These are phyloP conservation scores for Malacosoma neustria DNA, from an alignment of 2,888 invertebrate species.

Conservation along the genomic window DNA sequence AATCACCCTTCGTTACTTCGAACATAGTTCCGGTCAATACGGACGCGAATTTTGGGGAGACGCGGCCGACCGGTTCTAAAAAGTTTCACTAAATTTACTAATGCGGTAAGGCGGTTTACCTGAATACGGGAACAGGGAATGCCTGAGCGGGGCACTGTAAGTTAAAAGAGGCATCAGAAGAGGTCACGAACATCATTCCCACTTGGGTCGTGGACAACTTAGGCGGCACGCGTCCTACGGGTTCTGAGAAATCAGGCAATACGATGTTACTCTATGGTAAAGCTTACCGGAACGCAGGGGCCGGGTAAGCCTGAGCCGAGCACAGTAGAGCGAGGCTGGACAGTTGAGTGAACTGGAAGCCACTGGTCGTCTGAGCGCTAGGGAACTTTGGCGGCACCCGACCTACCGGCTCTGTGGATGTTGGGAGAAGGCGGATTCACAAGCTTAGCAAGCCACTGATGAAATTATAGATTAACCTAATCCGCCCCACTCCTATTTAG, in stretches of 20 bases:
- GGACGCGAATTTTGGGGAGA: constrained; percentile 74
- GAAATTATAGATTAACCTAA: constrained; percentile 17
- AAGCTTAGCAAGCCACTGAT: constrained; percentile 22
- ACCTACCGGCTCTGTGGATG: constrained; percentile 79
- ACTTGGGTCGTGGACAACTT: constrained; percentile 74
- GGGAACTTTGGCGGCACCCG: constrained; percentile 79
- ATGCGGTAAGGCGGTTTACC: constrained; percentile 41
- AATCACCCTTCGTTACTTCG: constrained; percentile 61
- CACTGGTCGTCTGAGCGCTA: constrained; percentile 75
- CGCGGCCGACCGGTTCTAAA: constrained; percentile 55
- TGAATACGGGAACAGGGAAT: constrained; percentile 65
- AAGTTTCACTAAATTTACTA: constrained; percentile 19
- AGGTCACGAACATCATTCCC: constrained; percentile 77
- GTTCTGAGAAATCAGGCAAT: constrained; percentile 64
- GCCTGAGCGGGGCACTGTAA: constrained; percentile 85
- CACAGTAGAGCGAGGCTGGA: constrained; percentile 77
- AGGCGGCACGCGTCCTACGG: constrained; percentile 79
- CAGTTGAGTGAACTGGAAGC: constrained; percentile 72
- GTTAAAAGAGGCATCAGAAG: constrained; percentile 57
- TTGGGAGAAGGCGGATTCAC: constrained; percentile 69
- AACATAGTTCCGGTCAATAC: constrained; percentile 70
- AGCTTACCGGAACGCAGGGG: constrained; percentile 82
- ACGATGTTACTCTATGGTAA: constrained; percentile 1
- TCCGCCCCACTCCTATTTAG: constrained; percentile 30
- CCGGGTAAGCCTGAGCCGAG: constrained; percentile 82